Conservation (phyloP, 2,113 vertebrate species). For the Brachirus orientalis region DNA sequence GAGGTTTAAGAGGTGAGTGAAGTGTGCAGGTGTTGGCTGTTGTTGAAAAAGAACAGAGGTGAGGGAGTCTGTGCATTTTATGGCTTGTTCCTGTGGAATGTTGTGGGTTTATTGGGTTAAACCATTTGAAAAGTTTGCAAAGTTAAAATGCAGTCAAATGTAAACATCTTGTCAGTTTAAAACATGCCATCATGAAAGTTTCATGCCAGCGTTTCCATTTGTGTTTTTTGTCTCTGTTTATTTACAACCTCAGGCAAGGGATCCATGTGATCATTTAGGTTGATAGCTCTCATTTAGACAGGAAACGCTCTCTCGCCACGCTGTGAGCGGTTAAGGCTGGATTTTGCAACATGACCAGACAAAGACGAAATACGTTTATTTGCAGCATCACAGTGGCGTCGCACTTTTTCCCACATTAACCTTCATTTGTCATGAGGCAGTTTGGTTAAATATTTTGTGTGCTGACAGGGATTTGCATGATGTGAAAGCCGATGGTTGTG, state of each 20-base stretch:
- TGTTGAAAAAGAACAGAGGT: conserved; percentile 19
- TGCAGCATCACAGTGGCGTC: too few relatives aligned
- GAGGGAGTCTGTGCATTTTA: background rate
- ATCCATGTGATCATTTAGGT: background rate
- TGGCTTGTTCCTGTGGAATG: background rate
- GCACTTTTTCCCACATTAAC: too few relatives aligned
- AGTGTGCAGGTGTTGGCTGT: conserved; percentile 20
- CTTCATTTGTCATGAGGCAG: too few relatives aligned
- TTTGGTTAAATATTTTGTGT: background rate
- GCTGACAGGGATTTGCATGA: background rate
- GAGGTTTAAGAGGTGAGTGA: conserved; percentile 52
- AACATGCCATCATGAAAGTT: too few relatives aligned
- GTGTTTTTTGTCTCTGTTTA: too few relatives aligned
- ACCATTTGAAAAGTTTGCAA: too few relatives aligned
- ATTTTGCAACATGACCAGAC: background rate
- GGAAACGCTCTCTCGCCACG: background rate
- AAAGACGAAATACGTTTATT: background rate
- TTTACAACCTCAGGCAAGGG: too few relatives aligned
- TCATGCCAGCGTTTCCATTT: too few relatives aligned
- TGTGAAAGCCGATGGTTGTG: background rate
- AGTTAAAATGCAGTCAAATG: too few relatives aligned
- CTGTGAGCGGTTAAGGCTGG: background rate
- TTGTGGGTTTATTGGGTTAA: background rate
- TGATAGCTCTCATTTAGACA: background rate
- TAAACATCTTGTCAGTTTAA: too few relatives aligned